Base-by-base conservation (phyloP, 2,888 invertebrate genomes). In the Frankliniella fusca region DNA sequence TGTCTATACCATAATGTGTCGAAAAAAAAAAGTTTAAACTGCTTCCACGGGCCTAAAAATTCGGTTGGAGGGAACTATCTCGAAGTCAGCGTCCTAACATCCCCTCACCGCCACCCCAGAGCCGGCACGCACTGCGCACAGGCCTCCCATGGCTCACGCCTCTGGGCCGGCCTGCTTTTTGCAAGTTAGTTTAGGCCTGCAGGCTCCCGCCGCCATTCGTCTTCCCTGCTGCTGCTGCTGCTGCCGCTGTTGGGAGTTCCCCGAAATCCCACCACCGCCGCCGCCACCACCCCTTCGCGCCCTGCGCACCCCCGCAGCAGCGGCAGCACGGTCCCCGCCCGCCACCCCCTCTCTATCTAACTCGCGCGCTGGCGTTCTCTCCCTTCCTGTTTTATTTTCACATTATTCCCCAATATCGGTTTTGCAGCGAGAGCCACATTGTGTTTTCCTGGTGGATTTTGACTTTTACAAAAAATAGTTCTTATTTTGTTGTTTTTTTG, bases 131-230 rank as follows among this genome's bases (percentile, higher is more conserved):
- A 20, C 54, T 7, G 54, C 5, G 11, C 54, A 10, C 27, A 9
- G 27, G 70, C 70, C 70, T 3, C n/a, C 70, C 70, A 70, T 76
- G 70, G 27, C 27, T 76, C 70, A 76, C 27, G 27, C 23, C 23
- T 10, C 3, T 3, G 61, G 61, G 20, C 54, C 61, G 61, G 61
- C 20, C 70, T 11, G 70, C 70, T 76, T 76, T 76, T 76, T 76
- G 70, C 70, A 76, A 76, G 70, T 76, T 76, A 76, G 70, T 76
- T 76, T 76, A 76, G 70, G 70, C 70, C 70, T 76, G 70, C 70
- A 5, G 8, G 70, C 70, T 12, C 70, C 65, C 23, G n/a, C 20
- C 65, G n/a, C 65, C 65, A 15, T 20, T 20, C 15, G 54, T 15
- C 15, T 20, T 54, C 18, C 54, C 54, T 38, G 38, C 38, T n/a